Conservation (phyloP, 2,113 vertebrate species). For the Condylura cristata region DNA sequence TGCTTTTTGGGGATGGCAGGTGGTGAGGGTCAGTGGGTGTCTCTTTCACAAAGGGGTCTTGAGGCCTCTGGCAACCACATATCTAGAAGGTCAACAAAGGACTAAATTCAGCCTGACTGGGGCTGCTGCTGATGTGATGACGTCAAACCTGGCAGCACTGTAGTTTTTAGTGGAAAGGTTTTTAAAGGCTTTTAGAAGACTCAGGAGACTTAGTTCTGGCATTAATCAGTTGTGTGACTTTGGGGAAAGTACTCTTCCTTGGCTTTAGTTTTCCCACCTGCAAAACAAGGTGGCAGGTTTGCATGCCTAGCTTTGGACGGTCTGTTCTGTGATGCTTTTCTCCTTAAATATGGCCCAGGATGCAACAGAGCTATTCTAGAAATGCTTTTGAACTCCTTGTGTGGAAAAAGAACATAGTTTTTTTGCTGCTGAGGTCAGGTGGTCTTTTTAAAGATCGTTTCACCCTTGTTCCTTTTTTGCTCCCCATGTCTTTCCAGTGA, state of each 20-base stretch:
- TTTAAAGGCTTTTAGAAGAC: constrained; percentile 58
- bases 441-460: not conserved
- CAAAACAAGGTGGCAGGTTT: not conserved
- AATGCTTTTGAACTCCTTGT: not conserved
- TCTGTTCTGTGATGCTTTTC: not conserved
- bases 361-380: constrained; percentile 12
- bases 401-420: not conserved
- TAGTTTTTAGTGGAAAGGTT: constrained; percentile 35
- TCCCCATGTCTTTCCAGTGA: not conserved
- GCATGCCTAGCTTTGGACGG: not conserved
- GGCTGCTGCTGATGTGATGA: constrained; percentile 50
- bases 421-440: not conserved
- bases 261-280: constrained; percentile 44
- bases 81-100: constrained; percentile 66
- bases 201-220: constrained; percentile 35
- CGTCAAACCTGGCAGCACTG: constrained; percentile 37
- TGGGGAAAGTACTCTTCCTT: constrained; percentile 9
- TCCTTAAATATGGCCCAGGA: not conserved
- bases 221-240: constrained; percentile 59
- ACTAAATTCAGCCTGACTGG: constrained; percentile 56
- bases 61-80: constrained; percentile 59
- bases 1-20: constrained; percentile 72
- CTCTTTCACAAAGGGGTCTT: constrained; percentile 60
- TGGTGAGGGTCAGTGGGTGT: constrained; percentile 67
- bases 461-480: constrained; percentile 2